Evolutionary conservation across 2,888 invertebrate genomes (phyloP).

Genomic region (Anoncus sp.): DNA sequence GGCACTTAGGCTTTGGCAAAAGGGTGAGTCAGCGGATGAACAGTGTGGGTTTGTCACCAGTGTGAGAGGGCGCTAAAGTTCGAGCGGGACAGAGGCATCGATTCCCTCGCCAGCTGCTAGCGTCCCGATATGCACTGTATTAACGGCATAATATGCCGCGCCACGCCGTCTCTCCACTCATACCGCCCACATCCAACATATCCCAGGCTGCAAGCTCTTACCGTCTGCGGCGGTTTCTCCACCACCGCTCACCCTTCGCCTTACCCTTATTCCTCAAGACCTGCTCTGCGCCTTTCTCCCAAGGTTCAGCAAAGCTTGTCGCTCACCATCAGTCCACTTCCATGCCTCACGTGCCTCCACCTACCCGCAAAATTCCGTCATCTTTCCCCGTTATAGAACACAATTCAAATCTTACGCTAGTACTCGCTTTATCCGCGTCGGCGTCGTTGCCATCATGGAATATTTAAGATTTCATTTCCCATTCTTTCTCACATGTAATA

Average conservation of each 20-base stretch:
- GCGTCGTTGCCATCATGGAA: constrained; percentile 72
- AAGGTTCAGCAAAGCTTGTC: constrained; percentile 23
- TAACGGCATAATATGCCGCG: constrained; percentile 80
- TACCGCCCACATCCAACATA: constrained; percentile 74
- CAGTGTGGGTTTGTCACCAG: constrained; percentile 1
- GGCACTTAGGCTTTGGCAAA: constrained; percentile 45
- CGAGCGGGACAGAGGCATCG: constrained; percentile 61
- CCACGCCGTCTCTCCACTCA: constrained; percentile 70
- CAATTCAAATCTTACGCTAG: constrained; percentile 74
- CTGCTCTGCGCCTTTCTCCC: constrained; percentile 10
- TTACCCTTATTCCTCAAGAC: constrained; percentile 2
- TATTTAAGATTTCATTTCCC: constrained; percentile 76
- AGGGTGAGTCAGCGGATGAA: constrained; percentile 35
- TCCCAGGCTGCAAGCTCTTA: constrained; percentile 67
- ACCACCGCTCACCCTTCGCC: constrained; percentile 52
- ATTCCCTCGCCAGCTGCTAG: constrained; percentile 78
- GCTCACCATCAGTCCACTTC: constrained; percentile 35
- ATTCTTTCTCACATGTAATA: constrained; percentile 57
- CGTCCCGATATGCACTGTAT: constrained; percentile 79
- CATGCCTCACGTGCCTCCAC: constrained; percentile 9
- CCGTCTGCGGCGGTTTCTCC: constrained; percentile 56
- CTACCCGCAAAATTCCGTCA: constrained; percentile 50
- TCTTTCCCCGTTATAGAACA: constrained; percentile 69
- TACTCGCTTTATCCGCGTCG: not conserved
- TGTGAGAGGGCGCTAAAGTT: constrained; percentile 2